Evolutionary conservation across 1,140 invertebrate genomes (phyloP), one percentile per base, ranked within the genome.

Genomic region (Bombus sylvicola): DNA sequence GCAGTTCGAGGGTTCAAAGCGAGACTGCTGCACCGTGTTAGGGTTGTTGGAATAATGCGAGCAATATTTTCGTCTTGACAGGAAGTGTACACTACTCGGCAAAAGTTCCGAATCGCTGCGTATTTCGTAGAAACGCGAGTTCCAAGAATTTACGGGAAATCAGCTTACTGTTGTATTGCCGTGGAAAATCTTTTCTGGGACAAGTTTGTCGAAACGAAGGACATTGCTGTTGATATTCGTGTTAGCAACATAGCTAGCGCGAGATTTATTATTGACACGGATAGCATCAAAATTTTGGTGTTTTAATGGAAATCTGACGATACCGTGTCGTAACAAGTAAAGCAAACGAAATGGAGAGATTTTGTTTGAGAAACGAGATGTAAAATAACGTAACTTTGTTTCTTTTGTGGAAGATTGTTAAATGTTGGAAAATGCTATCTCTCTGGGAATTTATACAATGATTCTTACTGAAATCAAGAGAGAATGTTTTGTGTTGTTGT

Each of bases 1-100:
- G n/a, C 39, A 31, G n/a, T 81, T 73, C 10, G n/a, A 43, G 53
- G 25, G n/a, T 31, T 66, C 72, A 66, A 82, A 74, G 69, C 10
- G 53, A 64, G 25, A 22, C 34, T 68, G 39, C 13, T 79, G n/a
- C 10, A 39, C n/a, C 5, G 12, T 68, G 41, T 66, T 79, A 66
- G 62, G 41, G 41, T 79, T 77, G 25, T 0, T 41, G 53, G 57
- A 43, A 41, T 31, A 78, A 41, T 41, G 13, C 28, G 31, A 66
- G 34, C 39, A n/a, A n/a, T 69, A 68, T 68, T 10, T 68, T 53
- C 41, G 37, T 41, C 62, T 2, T 5, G 64, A 47, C 28, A 34
- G 18, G 22, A 22, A 31, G 18, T 53, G 47, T 53, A 66, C 34
- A 43, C 22, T 59, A 22, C 31, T 12, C 25, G 68, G 2, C 59